Percentiles rank a stretch among this genome's conserved stretches.
phyloP scores from a whole-genome alignment of 2,113 vertebrate species.

The Ailuropoda melanoleuca region DNA sequence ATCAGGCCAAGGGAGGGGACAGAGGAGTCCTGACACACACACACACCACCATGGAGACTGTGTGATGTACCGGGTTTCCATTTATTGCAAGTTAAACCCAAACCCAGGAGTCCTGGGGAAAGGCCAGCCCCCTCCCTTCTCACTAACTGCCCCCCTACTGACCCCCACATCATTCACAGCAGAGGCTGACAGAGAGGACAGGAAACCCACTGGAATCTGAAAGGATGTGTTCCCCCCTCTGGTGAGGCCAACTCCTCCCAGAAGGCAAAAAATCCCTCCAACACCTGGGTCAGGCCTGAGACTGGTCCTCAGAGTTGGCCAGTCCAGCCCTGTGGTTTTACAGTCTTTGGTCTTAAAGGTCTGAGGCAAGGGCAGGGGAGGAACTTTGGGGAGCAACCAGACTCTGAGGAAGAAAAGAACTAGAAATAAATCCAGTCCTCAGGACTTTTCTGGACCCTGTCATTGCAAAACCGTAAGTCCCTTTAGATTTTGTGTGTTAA shows the following conservation, averaged over 20 bases:
- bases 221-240: background rate
- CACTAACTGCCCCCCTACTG: background rate
- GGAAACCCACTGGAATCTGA: background rate
- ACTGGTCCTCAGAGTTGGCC: background rate
- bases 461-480: slow-evolving; percentile 42
- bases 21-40: background rate
- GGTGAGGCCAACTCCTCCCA: background rate
- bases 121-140: background rate
- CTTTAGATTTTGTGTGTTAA: slow-evolving; percentile 49
- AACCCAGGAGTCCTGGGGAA: background rate
- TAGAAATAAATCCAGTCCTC: slow-evolving; percentile 27
- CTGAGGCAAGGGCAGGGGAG: background rate
- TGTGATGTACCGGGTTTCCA: background rate
- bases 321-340: background rate
- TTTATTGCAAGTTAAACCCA: slow-evolving; percentile 58
- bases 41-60: background rate
- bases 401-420: slow-evolving; percentile 35
- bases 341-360: slow-evolving; percentile 59
- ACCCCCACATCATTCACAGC: background rate
- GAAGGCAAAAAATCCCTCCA: background rate
- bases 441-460: slow-evolving; percentile 6
- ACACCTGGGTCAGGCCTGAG: background rate
- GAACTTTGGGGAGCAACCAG: background rate
- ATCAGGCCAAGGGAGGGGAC: background rate
- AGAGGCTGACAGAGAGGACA: background rate